Base-by-base conservation (phyloP, 1,140 invertebrate species). In the Manduca sexta region DNA sequence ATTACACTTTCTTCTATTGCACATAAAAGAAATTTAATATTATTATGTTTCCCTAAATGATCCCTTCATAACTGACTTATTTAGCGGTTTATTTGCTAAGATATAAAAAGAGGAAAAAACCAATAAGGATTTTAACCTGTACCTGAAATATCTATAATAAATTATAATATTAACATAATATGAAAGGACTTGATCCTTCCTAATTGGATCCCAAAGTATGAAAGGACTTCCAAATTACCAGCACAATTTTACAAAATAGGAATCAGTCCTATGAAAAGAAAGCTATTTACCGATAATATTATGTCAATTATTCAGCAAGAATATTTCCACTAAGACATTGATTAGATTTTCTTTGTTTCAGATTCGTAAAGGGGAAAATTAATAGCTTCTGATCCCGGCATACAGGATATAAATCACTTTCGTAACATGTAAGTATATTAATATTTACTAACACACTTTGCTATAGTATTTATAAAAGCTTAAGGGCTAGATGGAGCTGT, bases 121-220 rank as follows among this genome's bases (percentile, higher is more conserved):
- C n/a, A n/a, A n/a, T n/a, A n/a, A n/a, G n/a, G n/a, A n/a, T n/a
- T n/a, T n/a, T n/a, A n/a, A n/a, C n/a, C n/a, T n/a, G n/a, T n/a
- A 26, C 21, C 8, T 26, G 1, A 8, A 0, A 5, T 26, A 26
- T 8, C 21, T 1, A 26, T 26, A 26, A 3, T 5, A 26, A 26
- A 26, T 5, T 26, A 8, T 3, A 11, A n/a, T n/a, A 35, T n/a
- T 5, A 4, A n/a, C 4, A 10, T 29, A 14, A 12, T 43, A 43
- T 12, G 21, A 13, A 13, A 10, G 11, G 29, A 12, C 29, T 30
- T 31, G 16, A 34, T 21, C 40, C 39, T 17, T 26, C 43, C 45
- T 60, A 55, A 60, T 60, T 60, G 49, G 49, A 48, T 45, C 34
- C 17, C n/a, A 54, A 50, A 46, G 12, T 42, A 11, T 46, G 52